These are phyloP conservation scores for Leptocoma aspasia DNA, from an alignment of 2,113 vertebrate genomes.

Conservation along the genomic window DNA sequence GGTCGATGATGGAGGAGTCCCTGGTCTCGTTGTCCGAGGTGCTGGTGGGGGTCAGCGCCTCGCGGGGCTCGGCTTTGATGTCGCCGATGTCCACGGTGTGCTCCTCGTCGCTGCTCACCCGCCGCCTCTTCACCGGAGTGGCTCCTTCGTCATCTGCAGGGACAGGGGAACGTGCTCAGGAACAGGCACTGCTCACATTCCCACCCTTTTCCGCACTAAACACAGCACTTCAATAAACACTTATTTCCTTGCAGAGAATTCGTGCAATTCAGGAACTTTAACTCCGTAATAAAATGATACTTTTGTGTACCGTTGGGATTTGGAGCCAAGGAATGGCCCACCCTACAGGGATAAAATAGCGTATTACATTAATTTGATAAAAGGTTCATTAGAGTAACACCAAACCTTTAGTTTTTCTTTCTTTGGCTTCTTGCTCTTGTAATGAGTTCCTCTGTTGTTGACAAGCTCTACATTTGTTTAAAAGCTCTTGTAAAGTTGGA, in stretches of 20 bases:
- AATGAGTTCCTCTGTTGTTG: constrained; percentile 86
- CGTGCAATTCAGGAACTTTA: fast-evolving
- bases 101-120: constrained; percentile 91
- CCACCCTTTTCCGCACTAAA: neutral
- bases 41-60: constrained; percentile 91
- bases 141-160: constrained; percentile 89
- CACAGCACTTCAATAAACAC: neutral
- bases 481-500: constrained; percentile 92
- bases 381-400: neutral
- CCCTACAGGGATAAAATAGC: neutral
- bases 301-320: fast-evolving
- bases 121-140: constrained; percentile 90
- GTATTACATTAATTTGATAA: fast-evolving
- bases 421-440: constrained; percentile 92
- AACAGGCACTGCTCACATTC: fast-evolving
- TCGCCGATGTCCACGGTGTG: constrained; percentile 76
- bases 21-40: constrained; percentile 95
- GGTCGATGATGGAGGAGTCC: constrained; percentile 98
- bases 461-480: constrained; percentile 87
- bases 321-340: neutral
- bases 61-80: constrained; percentile 81
- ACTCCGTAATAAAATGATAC: fast-evolving
- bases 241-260: neutral
- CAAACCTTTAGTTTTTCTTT: constrained; percentile 92
- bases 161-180: neutral